Evolutionary conservation across 2,797 vertebrate species (phyloP).

Genomic region (Channa striata): DNA sequence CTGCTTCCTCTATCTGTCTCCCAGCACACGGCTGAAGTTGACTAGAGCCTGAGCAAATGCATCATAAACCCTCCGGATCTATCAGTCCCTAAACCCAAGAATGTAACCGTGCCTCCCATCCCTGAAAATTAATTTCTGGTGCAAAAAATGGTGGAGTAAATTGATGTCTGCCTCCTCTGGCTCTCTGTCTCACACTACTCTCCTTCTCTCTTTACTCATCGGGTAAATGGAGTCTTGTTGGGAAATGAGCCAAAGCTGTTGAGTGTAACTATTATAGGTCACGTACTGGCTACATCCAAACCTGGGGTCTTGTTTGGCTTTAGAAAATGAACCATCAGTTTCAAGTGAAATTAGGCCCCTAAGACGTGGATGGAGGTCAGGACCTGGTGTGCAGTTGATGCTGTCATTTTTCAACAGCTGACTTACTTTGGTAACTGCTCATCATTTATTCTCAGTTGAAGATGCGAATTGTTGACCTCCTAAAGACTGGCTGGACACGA

Average conservation of each 20-base stretch:
- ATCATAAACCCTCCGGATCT: constrained; percentile 39
- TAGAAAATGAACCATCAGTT: constrained; percentile 51
- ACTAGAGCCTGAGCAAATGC: constrained; percentile 21
- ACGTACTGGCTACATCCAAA: constrained; percentile 65
- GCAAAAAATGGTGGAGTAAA: constrained; percentile 41
- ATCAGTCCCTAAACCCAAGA: constrained; percentile 24
- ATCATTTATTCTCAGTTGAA: constrained; percentile 5
- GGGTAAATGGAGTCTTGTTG: constrained; percentile 77
- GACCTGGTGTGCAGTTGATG: constrained; percentile 9
- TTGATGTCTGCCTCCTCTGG: constrained; percentile 23
- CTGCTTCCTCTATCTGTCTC: constrained; percentile 31
- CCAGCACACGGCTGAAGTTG: constrained; percentile 19
- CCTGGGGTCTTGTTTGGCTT: constrained; percentile 47
- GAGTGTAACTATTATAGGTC: constrained; percentile 52
- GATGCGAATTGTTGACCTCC: constrained; percentile 9
- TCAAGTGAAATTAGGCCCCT: constrained; percentile 44
- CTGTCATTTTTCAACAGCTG: constrained; percentile 1
- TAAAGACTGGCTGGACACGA: constrained; percentile 31
- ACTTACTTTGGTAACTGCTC: background rate
- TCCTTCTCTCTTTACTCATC: constrained; percentile 73
- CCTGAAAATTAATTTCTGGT: constrained; percentile 45
- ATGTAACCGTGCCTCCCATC: background rate
- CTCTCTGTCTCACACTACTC: background rate
- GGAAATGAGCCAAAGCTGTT: constrained; percentile 72
- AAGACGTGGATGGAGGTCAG: constrained; percentile 19